Conservation (phyloP, 2,888 invertebrate species). For the Hybos culiciformis region DNA sequence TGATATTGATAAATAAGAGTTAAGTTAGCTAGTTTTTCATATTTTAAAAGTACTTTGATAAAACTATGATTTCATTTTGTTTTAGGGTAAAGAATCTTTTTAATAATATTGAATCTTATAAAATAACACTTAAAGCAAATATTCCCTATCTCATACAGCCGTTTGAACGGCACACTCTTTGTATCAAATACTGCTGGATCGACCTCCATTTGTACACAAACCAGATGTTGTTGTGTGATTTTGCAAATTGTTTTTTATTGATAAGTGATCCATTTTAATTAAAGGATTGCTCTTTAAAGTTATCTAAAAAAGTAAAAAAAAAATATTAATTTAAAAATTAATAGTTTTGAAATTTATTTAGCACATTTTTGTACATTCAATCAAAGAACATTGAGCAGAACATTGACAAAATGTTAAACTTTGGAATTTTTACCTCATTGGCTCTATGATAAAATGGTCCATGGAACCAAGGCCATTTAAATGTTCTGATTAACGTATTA, state of each 20-base stretch:
- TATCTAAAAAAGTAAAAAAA: constrained; percentile 12
- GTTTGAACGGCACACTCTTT: constrained; percentile 14
- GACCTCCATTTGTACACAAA: constrained; percentile 28
- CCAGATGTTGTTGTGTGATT: constrained; percentile 33
- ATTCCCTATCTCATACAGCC: constrained; percentile 13
- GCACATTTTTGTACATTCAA: no score
- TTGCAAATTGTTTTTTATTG: constrained; percentile 26
- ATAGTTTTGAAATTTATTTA: neutral
- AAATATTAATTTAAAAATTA: neutral
- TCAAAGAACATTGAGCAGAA: no score
- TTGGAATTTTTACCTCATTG: constrained; percentile 25
- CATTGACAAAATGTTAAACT: neutral
- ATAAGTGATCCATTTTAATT: constrained; percentile 22
- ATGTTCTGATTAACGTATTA: constrained; percentile 49
- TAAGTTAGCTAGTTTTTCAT: no score
- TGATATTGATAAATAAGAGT: no score
- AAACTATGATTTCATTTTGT: no score
- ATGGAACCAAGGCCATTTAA: constrained; percentile 42
- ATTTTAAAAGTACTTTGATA: no score
- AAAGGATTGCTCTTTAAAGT: constrained; percentile 24
- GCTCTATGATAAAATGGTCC: constrained; percentile 25
- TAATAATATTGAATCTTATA: no score
- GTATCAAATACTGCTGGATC: constrained; percentile 32
- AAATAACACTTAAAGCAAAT: no score
- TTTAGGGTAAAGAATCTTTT: no score